phyloP scores from a whole-genome alignment of 2,113 vertebrate genomes.

The Poecilia latipinna region DNA sequence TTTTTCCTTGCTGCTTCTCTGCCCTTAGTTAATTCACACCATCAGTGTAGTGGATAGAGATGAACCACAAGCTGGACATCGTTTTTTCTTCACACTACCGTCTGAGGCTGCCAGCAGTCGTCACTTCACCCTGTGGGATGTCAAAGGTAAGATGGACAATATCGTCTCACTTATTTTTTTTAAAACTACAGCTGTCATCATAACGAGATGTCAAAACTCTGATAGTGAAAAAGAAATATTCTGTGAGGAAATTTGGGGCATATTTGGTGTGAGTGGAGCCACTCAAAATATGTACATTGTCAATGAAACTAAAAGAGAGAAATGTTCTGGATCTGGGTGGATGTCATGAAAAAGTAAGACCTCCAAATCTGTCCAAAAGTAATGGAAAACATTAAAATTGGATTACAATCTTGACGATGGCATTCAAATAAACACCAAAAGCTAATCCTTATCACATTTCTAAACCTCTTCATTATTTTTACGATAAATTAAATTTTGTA shows the following conservation, averaged over 20 bases:
- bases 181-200: background rate
- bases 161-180: background rate
- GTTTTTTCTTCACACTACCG: conserved; percentile 91
- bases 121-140: conserved; percentile 92
- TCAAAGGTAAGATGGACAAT: conserved; percentile 86
- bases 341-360: background rate
- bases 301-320: background rate
- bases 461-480: background rate
- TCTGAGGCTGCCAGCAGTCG: conserved; percentile 88
- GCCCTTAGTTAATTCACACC: conserved; percentile 92
- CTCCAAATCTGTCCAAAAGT: background rate
- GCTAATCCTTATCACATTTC: background rate
- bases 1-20: conserved; percentile 13
- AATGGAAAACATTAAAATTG: background rate
- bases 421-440: conserved; percentile 3
- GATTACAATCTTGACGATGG: conserved; percentile 4
- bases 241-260: background rate
- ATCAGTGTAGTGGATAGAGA: conserved; percentile 96
- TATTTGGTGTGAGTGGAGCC: conserved; percentile 7
- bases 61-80: conserved; percentile 92
- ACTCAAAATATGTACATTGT: conserved; percentile 1
- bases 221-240: background rate
- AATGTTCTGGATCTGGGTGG: background rate
- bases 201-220: background rate
- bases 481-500: background rate